Percentiles rank a stretch among this genome's conserved stretches.
Conservation (phyloP, 2,888 invertebrate species). For the Diarsia rubi region DNA sequence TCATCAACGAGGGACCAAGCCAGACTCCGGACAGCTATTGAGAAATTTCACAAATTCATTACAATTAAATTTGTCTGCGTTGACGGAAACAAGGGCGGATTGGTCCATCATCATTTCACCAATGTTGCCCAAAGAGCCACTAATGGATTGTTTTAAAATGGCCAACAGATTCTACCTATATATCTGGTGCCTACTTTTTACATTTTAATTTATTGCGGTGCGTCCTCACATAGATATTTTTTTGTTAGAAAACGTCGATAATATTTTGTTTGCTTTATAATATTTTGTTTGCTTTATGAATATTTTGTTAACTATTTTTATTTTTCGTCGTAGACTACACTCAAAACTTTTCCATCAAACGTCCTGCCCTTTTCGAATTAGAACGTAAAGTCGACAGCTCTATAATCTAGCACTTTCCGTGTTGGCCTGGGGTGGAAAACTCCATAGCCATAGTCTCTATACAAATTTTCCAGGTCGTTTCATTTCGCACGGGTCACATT, state of each 20-base stretch:
- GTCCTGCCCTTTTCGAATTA: conserved; percentile 1
- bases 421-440: conserved; percentile 13
- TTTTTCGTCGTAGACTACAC: neutral
- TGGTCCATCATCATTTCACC: neutral
- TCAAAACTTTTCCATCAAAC: neutral
- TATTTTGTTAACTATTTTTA: too few species aligned
- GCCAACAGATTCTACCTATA: neutral
- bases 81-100: neutral
- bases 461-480: conserved; percentile 44
- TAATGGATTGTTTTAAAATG: neutral
- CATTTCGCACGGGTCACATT: conserved; percentile 46
- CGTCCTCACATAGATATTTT: neutral
- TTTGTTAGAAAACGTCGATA: neutral
- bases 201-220: conserved; percentile 2
- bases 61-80: conserved; percentile 4
- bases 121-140: neutral
- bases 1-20: neutral
- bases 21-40: neutral
- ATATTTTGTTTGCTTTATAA: neutral
- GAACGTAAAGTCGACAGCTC: neutral
- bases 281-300: neutral
- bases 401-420: conserved; percentile 16
- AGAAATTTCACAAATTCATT: neutral
- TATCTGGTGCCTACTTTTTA: neutral
- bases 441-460: conserved; percentile 23